These are phyloP conservation scores for Acanthurus leucopareius DNA, from an alignment of 2,797 vertebrate genomes.

Conservation along the genomic window DNA sequence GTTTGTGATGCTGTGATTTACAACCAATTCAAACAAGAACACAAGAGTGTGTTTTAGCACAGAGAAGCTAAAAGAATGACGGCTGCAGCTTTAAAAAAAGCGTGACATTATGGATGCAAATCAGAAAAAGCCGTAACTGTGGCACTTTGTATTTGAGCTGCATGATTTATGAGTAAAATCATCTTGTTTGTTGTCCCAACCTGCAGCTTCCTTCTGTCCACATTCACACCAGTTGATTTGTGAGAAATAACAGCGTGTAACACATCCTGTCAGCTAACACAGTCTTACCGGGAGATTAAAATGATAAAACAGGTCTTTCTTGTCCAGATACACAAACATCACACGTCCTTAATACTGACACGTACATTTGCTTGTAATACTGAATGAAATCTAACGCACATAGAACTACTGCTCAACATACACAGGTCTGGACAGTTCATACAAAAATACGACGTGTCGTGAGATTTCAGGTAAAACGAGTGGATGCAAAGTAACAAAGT, in stretches of 20 bases:
- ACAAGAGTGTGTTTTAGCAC: not conserved
- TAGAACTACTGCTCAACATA: slow-evolving; percentile 56
- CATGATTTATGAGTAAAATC: slow-evolving; percentile 16
- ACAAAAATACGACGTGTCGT: slow-evolving; percentile 66
- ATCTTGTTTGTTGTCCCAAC: not conserved
- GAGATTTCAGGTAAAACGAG: slow-evolving; percentile 33
- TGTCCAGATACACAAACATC: slow-evolving; percentile 45
- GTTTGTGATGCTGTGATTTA: not conserved
- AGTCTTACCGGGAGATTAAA: slow-evolving; percentile 16
- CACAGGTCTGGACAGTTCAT: slow-evolving; percentile 48
- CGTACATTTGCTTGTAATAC: slow-evolving; percentile 73
- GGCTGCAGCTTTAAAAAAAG: not conserved
- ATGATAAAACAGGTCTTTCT: slow-evolving; percentile 54
- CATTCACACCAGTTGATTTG: not conserved
- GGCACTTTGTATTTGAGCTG: slow-evolving; percentile 24
- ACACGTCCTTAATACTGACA: slow-evolving; percentile 76
- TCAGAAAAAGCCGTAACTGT: slow-evolving; percentile 4
- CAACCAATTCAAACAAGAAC: not conserved
- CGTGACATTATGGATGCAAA: not conserved
- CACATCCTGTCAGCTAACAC: slow-evolving; percentile 2
- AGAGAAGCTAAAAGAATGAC: not conserved
- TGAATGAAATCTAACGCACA: slow-evolving; percentile 60
- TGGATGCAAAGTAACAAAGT: slow-evolving; percentile 45
- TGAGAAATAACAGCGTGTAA: slow-evolving; percentile 9
- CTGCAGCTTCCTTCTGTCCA: not conserved